Evolutionary conservation across 1,140 invertebrate species (phyloP).

Genomic region (Aleiodes sp.): DNA sequence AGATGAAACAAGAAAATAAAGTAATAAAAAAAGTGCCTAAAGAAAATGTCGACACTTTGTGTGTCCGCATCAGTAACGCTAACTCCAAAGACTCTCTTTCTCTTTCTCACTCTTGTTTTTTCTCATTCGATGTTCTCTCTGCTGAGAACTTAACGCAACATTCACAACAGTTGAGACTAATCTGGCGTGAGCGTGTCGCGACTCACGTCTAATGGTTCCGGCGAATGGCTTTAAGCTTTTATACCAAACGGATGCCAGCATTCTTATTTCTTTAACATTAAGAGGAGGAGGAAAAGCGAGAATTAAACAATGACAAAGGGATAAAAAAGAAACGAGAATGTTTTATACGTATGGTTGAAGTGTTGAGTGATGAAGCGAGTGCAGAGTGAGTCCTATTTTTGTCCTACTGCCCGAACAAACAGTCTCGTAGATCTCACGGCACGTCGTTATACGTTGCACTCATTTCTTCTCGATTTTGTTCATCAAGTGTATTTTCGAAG

Average conservation of each 20-base stretch:
- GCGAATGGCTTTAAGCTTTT: conserved; percentile 28
- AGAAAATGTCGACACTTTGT: conserved; percentile 12
- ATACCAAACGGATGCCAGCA: conserved; percentile 28
- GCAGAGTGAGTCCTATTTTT: conserved; percentile 62
- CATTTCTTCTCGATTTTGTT: conserved; percentile 7
- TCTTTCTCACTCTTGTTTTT: too few species aligned
- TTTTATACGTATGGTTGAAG: not conserved
- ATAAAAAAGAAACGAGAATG: conserved; percentile 24
- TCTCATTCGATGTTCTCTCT: not conserved
- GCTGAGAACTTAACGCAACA: conserved; percentile 19
- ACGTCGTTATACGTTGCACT: conserved; percentile 46
- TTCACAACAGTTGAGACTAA: conserved; percentile 27
- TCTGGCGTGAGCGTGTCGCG: conserved; percentile 33
- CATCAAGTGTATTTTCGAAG: conserved; percentile 45
- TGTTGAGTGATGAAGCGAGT: conserved; percentile 52
- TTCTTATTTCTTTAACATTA: too few species aligned
- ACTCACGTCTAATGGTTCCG: conserved; percentile 26
- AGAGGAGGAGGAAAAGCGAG: too few species aligned
- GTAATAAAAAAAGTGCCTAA: not conserved
- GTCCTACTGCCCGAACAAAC: conserved; percentile 54
- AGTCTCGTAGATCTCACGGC: conserved; percentile 56
- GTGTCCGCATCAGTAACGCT: not conserved
- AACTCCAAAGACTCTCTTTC: not conserved
- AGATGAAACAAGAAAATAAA: not conserved
- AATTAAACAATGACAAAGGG: conserved; percentile 9